phyloP scores from a whole-genome alignment of 2,888 invertebrate genomes.

The Prosopocoilus inquinatus region DNA sequence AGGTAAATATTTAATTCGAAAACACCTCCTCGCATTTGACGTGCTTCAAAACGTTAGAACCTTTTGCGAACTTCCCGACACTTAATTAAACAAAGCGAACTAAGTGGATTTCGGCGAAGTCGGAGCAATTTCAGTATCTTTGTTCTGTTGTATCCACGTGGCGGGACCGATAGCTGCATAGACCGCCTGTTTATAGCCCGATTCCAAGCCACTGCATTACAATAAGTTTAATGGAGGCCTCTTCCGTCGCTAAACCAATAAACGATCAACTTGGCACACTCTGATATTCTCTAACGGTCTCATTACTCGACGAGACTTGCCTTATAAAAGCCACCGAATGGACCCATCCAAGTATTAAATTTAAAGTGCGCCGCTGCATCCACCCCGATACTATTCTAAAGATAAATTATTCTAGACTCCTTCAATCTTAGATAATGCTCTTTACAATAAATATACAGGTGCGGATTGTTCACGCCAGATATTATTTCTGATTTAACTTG shows the following conservation, averaged over 20 bases:
- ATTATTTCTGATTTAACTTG: too few species aligned
- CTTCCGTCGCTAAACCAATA: constrained; percentile 21
- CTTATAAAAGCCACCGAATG: constrained; percentile 17
- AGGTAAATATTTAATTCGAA: constrained; percentile 24
- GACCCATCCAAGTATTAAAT: constrained; percentile 17
- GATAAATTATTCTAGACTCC: too few species aligned
- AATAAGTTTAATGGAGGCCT: constrained; percentile 16
- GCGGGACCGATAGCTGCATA: not conserved
- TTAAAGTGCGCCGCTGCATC: constrained; percentile 10
- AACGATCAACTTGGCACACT: constrained; percentile 28
- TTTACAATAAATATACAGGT: too few species aligned
- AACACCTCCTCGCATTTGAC: constrained; percentile 20
- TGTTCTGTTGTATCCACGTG: not conserved
- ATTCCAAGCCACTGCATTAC: constrained; percentile 11
- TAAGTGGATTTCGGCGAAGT: not conserved
- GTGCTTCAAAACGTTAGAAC: constrained; percentile 3
- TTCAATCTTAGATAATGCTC: too few species aligned
- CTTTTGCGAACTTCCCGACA: constrained; percentile 17
- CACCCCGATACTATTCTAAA: constrained; percentile 7
- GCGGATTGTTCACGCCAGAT: too few species aligned
- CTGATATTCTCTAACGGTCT: constrained; percentile 26
- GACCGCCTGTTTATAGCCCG: not conserved
- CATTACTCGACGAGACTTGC: constrained; percentile 19
- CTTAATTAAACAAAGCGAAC: constrained; percentile 18
- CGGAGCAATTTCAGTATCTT: constrained; percentile 2